Percentiles rank a stretch among this genome's conserved stretches.
phyloP scores from a whole-genome alignment of 2,888 invertebrate genomes.

The Antheraea assamensis region DNA sequence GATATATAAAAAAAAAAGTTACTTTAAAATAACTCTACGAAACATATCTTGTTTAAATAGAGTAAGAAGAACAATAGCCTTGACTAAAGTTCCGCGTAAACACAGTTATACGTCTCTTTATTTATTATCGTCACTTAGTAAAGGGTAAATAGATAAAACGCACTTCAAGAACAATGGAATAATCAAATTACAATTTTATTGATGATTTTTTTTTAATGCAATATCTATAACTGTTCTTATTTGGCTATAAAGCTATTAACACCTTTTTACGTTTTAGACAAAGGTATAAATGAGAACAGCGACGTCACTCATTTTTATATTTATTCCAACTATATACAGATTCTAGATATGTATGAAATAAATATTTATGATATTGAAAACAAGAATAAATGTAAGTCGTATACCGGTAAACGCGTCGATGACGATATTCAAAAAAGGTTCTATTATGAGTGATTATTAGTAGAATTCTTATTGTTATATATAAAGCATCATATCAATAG shows the following conservation, averaged over 20 bases:
- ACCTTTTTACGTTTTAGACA: constrained; percentile 23
- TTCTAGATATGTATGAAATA: constrained; percentile 35
- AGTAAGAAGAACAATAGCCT: constrained; percentile 18
- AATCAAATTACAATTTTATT: not conserved
- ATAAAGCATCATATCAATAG: not conserved
- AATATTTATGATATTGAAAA: constrained; percentile 39
- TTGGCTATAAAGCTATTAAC: constrained; percentile 7
- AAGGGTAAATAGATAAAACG: constrained; percentile 30
- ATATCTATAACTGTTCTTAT: not conserved
- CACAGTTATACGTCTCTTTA: constrained; percentile 31
- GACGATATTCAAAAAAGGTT: constrained; percentile 48
- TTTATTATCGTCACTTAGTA: constrained; percentile 31
- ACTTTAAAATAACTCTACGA: not conserved
- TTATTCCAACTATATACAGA: constrained; percentile 38
- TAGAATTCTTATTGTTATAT: constrained; percentile 15
- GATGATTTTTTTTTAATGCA: not conserved
- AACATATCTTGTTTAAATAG: not conserved
- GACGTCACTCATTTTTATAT: constrained; percentile 36
- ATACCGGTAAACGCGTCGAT: constrained; percentile 56
- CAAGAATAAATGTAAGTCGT: constrained; percentile 40
- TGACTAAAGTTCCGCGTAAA: constrained; percentile 27
- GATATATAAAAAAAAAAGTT: not conserved
- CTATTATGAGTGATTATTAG: constrained; percentile 26
- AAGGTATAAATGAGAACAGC: constrained; percentile 48
- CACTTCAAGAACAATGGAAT: constrained; percentile 8